Evolutionary conservation across 1,140 invertebrate species (phyloP).

Genomic region (Bombus haemorrhoidalis): DNA sequence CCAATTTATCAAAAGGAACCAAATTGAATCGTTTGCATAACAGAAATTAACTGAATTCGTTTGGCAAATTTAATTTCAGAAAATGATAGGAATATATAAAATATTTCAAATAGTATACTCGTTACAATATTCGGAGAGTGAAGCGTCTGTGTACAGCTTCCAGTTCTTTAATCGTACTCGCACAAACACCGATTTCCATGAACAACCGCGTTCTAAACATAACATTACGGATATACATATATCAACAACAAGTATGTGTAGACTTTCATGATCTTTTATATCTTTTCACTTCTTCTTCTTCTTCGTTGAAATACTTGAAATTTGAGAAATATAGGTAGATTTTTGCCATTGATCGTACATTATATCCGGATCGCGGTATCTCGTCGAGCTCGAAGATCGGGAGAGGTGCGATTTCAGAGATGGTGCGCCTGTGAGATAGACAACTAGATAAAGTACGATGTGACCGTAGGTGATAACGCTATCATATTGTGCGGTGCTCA

Average conservation of each 20-base stretch:
- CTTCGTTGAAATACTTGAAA: no score
- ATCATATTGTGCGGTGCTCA: conserved; percentile 68
- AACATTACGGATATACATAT: neutral
- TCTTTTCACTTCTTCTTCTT: neutral
- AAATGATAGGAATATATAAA: neutral
- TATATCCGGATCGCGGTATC: conserved; percentile 30
- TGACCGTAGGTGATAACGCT: conserved; percentile 54
- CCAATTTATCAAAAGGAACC: neutral
- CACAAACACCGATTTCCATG: neutral
- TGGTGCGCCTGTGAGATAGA: conserved; percentile 58
- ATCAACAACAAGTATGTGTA: neutral
- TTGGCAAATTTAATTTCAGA: neutral
- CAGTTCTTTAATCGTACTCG: neutral
- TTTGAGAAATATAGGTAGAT: neutral
- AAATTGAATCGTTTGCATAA: neutral
- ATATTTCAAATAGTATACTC: no score
- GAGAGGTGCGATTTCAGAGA: conserved; percentile 52
- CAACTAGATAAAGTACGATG: conserved; percentile 60
- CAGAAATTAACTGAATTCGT: no score
- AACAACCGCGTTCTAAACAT: neutral
- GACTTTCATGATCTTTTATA: no score
- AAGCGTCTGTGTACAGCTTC: no score
- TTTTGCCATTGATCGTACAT: neutral
- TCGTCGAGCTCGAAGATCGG: conserved; percentile 35
- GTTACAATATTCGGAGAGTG: no score